phyloP scores from a whole-genome alignment of 2,797 vertebrate species.

The Anas georgica region DNA sequence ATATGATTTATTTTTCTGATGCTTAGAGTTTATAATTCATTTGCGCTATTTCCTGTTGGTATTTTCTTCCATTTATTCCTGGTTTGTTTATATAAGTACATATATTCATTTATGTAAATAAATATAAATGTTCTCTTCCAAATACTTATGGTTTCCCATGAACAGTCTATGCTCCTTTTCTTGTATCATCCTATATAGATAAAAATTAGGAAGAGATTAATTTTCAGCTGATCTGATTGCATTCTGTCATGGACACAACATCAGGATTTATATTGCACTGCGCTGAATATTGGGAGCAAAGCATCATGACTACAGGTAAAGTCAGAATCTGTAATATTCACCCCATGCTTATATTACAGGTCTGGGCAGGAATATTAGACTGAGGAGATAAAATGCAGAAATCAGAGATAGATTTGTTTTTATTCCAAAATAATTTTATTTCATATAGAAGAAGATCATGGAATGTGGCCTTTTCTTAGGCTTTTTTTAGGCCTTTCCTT shows the following conservation, averaged over 20 bases:
- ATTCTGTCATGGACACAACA: background rate
- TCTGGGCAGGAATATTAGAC: background rate
- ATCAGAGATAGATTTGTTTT: background rate
- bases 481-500: background rate
- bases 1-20: conserved; percentile 22
- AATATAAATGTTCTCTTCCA: background rate
- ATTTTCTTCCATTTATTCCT: background rate
- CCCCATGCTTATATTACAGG: background rate
- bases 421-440: background rate
- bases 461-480: background rate
- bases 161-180: background rate
- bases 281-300: background rate
- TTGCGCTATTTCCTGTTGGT: background rate
- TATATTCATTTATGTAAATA: conserved; percentile 9
- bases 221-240: background rate
- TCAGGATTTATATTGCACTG: background rate
- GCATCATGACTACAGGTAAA: background rate
- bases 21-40: conserved; percentile 5
- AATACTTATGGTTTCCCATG: background rate
- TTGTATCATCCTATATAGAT: background rate
- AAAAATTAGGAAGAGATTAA: background rate
- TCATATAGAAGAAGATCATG: background rate
- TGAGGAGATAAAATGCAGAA: background rate
- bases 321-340: background rate
- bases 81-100: background rate